Conservation (phyloP, 1,140 invertebrate species). For the Microvelia longipes region DNA sequence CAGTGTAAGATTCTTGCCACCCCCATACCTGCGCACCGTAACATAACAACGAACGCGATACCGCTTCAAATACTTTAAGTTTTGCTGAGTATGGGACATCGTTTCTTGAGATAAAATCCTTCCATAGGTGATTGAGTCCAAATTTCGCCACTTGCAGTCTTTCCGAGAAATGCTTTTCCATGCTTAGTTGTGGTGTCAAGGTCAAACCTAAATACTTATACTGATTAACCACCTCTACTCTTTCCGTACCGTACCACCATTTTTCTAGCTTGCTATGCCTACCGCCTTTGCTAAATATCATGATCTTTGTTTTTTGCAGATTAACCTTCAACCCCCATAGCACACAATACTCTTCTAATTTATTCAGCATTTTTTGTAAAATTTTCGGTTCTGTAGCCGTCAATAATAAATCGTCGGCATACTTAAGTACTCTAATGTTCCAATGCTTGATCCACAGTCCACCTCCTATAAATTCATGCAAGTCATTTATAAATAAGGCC, state of each 20-base stretch:
- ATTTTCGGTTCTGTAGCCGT: neutral
- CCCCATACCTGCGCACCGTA: neutral
- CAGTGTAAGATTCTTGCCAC: neutral
- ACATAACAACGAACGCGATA: slow-evolving; percentile 1
- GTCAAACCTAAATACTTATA: slow-evolving; percentile 12
- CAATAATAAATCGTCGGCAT: neutral
- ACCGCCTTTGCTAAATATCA: slow-evolving; percentile 17
- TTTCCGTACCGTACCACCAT: neutral
- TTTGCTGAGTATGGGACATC: neutral
- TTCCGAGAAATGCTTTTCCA: neutral
- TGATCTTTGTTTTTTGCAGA: slow-evolving; percentile 18
- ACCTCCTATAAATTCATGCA: neutral
- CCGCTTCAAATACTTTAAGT: slow-evolving; percentile 1
- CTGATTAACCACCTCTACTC: neutral
- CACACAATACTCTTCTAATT: slow-evolving; percentile 16
- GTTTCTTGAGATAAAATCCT: neutral
- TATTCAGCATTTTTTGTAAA: slow-evolving; percentile 12
- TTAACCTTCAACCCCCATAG: slow-evolving; percentile 14
- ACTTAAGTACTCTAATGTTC: neutral
- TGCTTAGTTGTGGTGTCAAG: slow-evolving; percentile 5
- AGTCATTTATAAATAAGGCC: neutral
- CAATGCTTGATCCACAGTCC: neutral
- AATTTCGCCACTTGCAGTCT: slow-evolving; percentile 1
- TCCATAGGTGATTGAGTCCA: neutral
- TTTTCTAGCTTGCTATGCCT: neutral